Evolutionary conservation across 2,797 vertebrate genomes (phyloP).

Genomic region (Danio tinwini): DNA sequence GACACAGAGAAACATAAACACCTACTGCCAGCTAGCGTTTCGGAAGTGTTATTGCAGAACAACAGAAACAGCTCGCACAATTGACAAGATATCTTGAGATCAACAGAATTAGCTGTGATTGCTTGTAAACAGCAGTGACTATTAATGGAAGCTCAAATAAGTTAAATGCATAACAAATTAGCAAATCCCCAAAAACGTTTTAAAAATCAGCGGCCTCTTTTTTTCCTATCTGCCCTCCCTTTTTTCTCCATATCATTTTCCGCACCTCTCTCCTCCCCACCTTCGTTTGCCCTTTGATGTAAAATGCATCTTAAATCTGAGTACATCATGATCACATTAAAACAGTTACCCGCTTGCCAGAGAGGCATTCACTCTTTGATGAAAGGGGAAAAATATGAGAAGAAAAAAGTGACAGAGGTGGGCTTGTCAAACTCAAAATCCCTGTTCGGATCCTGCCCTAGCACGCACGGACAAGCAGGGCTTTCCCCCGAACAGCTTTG

Average conservation of each 20-base stretch:
- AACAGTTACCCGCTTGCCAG: slow-evolving; percentile 42
- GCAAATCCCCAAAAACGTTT: not conserved
- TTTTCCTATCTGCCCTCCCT: slow-evolving; percentile 17
- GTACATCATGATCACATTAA: slow-evolving; percentile 39
- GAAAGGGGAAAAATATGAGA: slow-evolving; percentile 32
- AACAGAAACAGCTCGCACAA: too few species aligned
- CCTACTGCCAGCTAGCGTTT: too few species aligned
- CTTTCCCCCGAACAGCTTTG: slow-evolving; percentile 32
- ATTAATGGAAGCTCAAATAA: not conserved
- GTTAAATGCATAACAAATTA: not conserved
- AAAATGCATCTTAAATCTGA: slow-evolving; percentile 46
- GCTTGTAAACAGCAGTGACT: not conserved
- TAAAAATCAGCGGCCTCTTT: slow-evolving; percentile 8
- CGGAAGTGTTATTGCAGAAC: too few species aligned
- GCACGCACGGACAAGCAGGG: slow-evolving; percentile 33
- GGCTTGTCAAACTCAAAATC: slow-evolving; percentile 47
- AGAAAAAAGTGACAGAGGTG: slow-evolving; percentile 46
- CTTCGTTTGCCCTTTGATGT: slow-evolving; percentile 54
- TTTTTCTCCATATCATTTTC: slow-evolving; percentile 32
- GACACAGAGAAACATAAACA: too few species aligned
- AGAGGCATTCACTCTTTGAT: slow-evolving; percentile 41
- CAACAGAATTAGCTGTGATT: not conserved
- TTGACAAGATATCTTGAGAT: too few species aligned
- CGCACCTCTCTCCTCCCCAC: slow-evolving; percentile 34
- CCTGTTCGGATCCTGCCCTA: slow-evolving; percentile 25